Percentiles rank a stretch among this genome's conserved stretches.
Evolutionary conservation across 2,888 invertebrate genomes (phyloP).

Genomic region (Drosophila monieri): DNA sequence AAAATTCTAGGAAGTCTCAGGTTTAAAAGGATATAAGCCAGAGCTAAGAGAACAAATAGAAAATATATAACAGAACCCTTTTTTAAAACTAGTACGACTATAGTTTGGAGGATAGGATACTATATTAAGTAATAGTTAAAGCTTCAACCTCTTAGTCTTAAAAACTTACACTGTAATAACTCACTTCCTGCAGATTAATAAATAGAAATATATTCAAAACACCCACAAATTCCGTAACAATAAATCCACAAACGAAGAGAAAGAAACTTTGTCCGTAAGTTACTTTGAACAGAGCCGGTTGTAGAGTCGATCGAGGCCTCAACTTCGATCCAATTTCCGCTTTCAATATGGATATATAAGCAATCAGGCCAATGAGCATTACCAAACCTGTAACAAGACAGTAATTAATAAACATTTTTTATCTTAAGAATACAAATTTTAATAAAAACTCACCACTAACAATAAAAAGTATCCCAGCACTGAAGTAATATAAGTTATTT

Average conservation of each 20-base stretch:
- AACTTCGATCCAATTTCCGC: conserved; percentile 95
- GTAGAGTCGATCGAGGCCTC: conserved; percentile 90
- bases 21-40: not conserved
- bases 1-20: not conserved
- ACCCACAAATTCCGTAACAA: conserved; percentile 93
- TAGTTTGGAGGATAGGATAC: too few relatives aligned
- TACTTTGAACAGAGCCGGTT: conserved; percentile 92
- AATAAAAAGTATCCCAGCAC: conserved; percentile 94
- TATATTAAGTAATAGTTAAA: too few relatives aligned
- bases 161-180: conserved; percentile 81
- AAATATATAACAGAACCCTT: too few relatives aligned
- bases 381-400: conserved; percentile 88
- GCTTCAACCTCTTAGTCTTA: too few relatives aligned
- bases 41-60: not conserved
- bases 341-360: conserved; percentile 96
- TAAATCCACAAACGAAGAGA: conserved; percentile 92
- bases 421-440: too few relatives aligned
- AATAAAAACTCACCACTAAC: conserved; percentile 89
- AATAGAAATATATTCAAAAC: conserved; percentile 94
- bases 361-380: conserved; percentile 95
- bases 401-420: not conserved
- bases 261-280: conserved; percentile 95
- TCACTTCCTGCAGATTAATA: conserved; percentile 85
- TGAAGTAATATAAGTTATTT: conserved; percentile 91
- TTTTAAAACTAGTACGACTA: too few relatives aligned